Base-by-base conservation (phyloP, 2,797 vertebrate species). In the Naso thynnoides region DNA sequence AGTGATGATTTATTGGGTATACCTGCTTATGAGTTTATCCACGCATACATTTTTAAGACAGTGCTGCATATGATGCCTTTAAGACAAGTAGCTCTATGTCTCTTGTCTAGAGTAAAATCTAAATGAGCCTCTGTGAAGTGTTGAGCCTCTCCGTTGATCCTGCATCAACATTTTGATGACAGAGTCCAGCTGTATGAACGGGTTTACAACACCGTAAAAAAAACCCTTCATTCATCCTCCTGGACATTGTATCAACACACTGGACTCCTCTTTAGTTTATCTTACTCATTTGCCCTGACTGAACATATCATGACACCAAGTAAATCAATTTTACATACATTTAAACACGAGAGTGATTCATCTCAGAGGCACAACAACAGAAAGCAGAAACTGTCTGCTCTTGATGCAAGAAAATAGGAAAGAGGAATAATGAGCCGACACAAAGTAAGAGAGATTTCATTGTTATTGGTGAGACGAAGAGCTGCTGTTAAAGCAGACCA, bases 291-390 rank as follows among this genome's bases (percentile, higher is more conserved):
- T 64, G 27, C 39, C 18, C 60, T 65, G 72, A 82, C 56, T 26
- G 48, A 79, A 27, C 56, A 53, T 45, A 48, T 83, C 64, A 31
- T 72, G 41, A 23, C 61, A 67, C 36, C 23, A 52, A 26, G 26
- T 78, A 78, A 79, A 83, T 85, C 82, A 63, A 39, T 67, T 77
- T 67, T 31, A 65, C 59, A 44, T 67, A 50, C 64, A 24, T 76
- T 79, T 54, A 81, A 56, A 83, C 52, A 66, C 65, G 29, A 68
- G 15, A 72, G 42, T 19, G 62, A 62, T 50, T 24, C 4, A 66
- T 16, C 49, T 39, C 23, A 1, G 29, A 52, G 69, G 48, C 41
- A 16, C 0, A 21, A 71, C 52, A 53, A 71, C 55, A 56, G 53
- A 29, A 56, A 67, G 54, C 61, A 73, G 68, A 63, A 36, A 18